Evolutionary conservation across 2,113 vertebrate genomes (phyloP).

Genomic region (Campylorhamphus procurvoides): DNA sequence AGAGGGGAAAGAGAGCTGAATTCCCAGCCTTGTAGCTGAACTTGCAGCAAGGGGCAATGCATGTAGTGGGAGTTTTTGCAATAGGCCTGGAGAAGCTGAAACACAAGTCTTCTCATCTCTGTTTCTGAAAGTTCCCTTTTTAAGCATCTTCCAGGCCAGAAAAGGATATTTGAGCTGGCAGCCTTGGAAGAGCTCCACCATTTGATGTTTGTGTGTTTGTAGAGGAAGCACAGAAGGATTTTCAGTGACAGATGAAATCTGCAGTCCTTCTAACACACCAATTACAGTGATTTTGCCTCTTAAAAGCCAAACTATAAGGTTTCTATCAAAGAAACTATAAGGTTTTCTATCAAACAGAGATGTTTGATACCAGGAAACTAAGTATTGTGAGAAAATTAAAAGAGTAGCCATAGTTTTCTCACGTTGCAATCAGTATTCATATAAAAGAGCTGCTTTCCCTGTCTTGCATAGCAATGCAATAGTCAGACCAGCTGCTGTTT

Average conservation of each 20-base stretch:
- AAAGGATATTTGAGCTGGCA: conserved; percentile 31
- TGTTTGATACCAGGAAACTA: conserved; percentile 22
- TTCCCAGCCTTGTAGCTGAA: background rate
- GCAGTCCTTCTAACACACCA: conserved; percentile 39
- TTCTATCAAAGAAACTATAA: too few relatives aligned
- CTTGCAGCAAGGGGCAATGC: background rate
- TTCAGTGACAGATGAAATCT: conserved; percentile 62
- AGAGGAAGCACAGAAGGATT: conserved; percentile 42
- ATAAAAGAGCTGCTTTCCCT: background rate
- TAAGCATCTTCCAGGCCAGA: conserved; percentile 21
- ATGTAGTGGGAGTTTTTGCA: background rate
- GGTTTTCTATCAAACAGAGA: too few relatives aligned
- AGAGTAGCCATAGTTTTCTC: background rate
- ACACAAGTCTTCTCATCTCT: background rate
- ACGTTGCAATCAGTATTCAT: background rate
- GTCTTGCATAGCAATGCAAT: background rate
- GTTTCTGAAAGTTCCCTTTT: conserved; percentile 11
- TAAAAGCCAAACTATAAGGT: conserved; percentile 33
- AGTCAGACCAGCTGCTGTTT: conserved; percentile 13
- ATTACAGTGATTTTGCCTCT: conserved; percentile 38
- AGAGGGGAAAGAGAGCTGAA: background rate
- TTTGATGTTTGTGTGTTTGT: conserved; percentile 58
- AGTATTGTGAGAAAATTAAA: conserved; percentile 13
- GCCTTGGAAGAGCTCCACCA: conserved; percentile 50
- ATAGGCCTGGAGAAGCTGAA: background rate